phyloP scores from a whole-genome alignment of 2,888 invertebrate genomes.

The Aradus depressus region DNA sequence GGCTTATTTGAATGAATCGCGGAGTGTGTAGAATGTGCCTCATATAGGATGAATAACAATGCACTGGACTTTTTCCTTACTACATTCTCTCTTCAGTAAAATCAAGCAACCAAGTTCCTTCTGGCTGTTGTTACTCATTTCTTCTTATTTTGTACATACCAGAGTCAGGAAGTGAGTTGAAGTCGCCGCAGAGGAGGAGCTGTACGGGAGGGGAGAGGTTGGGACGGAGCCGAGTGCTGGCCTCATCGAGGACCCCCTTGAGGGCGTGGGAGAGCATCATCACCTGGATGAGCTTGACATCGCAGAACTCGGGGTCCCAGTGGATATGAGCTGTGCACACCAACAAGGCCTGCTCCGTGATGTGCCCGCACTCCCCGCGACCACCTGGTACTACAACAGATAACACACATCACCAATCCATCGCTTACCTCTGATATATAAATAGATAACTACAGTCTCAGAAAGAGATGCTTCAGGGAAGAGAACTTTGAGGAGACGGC shows the following conservation, averaged over 20 bases:
- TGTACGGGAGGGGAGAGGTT: constrained; percentile 71
- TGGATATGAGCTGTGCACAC: constrained; percentile 99
- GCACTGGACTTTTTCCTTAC: too few relatives aligned
- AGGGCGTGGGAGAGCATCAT: constrained; percentile 98
- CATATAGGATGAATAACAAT: too few relatives aligned
- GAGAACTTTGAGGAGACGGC: too few relatives aligned
- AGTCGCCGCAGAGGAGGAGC: constrained; percentile 89
- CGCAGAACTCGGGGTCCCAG: constrained; percentile 99
- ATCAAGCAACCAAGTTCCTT: too few relatives aligned
- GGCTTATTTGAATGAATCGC: too few relatives aligned
- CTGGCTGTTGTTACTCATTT: too few relatives aligned
- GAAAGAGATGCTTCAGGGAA: too few relatives aligned
- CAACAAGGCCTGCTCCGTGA: constrained; percentile 59
- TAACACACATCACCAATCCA: not conserved
- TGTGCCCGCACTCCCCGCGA: constrained; percentile 16
- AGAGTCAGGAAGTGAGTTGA: constrained; percentile 96
- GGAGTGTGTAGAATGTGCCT: too few relatives aligned
- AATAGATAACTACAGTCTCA: too few relatives aligned
- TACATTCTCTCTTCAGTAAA: too few relatives aligned
- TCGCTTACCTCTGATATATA: not conserved
- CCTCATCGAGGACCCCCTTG: constrained; percentile 74
- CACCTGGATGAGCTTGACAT: constrained; percentile 98
- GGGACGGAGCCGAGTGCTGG: constrained; percentile 63
- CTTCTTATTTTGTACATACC: constrained; percentile 49
- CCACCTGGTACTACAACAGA: not conserved